Evolutionary conservation across 2,888 invertebrate genomes (phyloP).

Genomic region (Physocephala rufipes): DNA sequence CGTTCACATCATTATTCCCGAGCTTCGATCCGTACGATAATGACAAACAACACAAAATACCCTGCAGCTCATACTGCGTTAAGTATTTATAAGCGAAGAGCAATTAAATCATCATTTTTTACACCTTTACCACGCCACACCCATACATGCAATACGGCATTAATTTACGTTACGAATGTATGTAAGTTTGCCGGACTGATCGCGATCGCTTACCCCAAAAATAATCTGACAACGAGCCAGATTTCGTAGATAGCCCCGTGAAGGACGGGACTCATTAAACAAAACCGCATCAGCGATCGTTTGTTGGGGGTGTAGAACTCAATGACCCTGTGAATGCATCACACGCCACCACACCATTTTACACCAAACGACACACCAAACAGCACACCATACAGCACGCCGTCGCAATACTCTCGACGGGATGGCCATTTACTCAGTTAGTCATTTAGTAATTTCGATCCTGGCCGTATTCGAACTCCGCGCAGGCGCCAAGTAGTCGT

Average conservation of each 20-base stretch:
- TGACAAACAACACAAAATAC: background rate
- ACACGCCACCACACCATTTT: too few species aligned
- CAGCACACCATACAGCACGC: too few species aligned
- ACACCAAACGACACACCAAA: too few species aligned
- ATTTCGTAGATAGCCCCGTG: background rate
- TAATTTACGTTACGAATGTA: too few species aligned
- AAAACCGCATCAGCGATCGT: too few species aligned
- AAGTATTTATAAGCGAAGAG: constrained; percentile 43
- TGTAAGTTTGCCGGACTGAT: too few species aligned
- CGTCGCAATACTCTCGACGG: too few species aligned
- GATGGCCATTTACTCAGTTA: too few species aligned
- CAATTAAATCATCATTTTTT: constrained; percentile 47
- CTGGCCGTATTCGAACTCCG: background rate
- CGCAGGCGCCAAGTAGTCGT: constrained; percentile 40
- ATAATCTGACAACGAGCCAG: background rate
- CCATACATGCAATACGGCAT: too few species aligned
- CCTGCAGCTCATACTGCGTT: constrained; percentile 5
- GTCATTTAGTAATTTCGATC: background rate
- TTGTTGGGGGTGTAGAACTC: background rate
- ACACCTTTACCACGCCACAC: background rate
- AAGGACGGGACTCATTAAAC: constrained; percentile 5
- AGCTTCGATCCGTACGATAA: background rate
- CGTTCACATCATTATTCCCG: background rate
- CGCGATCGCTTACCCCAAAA: background rate
- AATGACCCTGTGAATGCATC: background rate